Percentiles rank a stretch among this genome's conserved stretches.
These are phyloP conservation scores for Mirounga angustirostris DNA, from an alignment of 2,113 vertebrate species.

Conservation along the genomic window DNA sequence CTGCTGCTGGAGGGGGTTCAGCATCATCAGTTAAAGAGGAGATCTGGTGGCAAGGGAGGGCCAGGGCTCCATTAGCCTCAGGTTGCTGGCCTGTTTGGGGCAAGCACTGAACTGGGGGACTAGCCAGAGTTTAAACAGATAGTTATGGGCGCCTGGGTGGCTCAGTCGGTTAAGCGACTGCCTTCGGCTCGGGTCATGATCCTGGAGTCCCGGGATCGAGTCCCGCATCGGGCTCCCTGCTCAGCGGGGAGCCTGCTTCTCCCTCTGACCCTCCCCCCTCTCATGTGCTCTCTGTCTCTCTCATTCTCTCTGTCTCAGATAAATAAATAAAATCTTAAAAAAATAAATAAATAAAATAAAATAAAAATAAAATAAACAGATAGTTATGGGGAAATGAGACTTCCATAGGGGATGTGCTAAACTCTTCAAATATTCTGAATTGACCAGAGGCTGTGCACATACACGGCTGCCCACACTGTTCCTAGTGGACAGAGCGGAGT, in stretches of 20 bases:
- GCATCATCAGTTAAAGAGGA: background rate
- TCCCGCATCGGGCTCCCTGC: too few species aligned
- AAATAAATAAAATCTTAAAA: too few species aligned
- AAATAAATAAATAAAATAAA: too few species aligned
- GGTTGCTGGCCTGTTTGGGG: background rate
- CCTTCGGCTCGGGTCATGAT: too few species aligned
- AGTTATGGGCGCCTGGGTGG: background rate
- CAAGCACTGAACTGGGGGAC: background rate
- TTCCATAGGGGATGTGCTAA: background rate
- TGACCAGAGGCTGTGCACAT: background rate
- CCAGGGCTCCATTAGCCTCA: background rate
- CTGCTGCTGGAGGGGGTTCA: background rate
- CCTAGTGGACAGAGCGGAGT: background rate
- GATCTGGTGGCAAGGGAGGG: background rate
- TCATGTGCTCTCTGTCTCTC: too few species aligned
- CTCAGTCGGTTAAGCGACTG: too few species aligned
- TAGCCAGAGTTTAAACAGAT: background rate
- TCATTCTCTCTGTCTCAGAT: too few species aligned
- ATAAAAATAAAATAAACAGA: background rate
- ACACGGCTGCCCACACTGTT: background rate
- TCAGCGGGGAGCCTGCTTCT: too few species aligned
- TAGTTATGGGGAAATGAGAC: background rate
- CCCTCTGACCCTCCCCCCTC: too few species aligned
- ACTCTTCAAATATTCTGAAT: background rate
- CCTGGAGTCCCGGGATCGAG: too few species aligned